These are phyloP conservation scores for Tipula unca DNA, from an alignment of 2,888 invertebrate species.

Conservation along the genomic window DNA sequence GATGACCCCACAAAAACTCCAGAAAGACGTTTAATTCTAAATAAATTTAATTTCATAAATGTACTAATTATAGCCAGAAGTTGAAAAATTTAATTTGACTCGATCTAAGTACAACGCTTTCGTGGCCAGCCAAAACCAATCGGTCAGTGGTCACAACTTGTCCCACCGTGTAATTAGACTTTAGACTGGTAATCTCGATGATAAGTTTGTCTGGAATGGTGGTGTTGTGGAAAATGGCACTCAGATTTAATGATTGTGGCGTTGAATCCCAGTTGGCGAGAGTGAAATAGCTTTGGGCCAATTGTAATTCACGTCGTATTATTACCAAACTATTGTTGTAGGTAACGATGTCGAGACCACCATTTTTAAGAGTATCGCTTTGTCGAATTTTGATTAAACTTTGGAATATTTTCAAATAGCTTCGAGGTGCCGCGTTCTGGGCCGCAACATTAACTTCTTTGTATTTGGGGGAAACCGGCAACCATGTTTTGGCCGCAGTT, in stretches of 20 bases:
- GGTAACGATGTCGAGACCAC: not conserved
- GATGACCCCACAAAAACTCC: too few relatives aligned
- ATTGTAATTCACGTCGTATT: not conserved
- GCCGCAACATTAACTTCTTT: conserved; percentile 47
- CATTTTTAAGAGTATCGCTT: not conserved
- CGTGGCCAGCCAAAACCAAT: not conserved
- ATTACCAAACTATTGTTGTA: not conserved
- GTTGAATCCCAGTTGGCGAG: not conserved
- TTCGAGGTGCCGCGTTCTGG: conserved; percentile 37
- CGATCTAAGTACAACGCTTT: not conserved
- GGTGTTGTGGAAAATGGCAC: not conserved
- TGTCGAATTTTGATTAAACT: conserved; percentile 35
- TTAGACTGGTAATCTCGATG: not conserved
- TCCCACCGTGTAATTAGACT: too few relatives aligned
- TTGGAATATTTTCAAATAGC: conserved; percentile 54
- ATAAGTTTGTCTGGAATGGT: not conserved
- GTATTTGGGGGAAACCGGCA: conserved; percentile 44
- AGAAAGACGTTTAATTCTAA: too few relatives aligned
- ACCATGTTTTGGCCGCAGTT: conserved; percentile 35
- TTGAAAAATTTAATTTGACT: too few relatives aligned
- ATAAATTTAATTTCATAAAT: too few relatives aligned
- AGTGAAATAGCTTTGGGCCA: not conserved
- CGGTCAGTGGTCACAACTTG: too few relatives aligned
- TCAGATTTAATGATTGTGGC: not conserved
- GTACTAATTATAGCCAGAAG: too few relatives aligned